phyloP scores from a whole-genome alignment of 2,888 invertebrate genomes.

The Drosophila kanekoi region DNA sequence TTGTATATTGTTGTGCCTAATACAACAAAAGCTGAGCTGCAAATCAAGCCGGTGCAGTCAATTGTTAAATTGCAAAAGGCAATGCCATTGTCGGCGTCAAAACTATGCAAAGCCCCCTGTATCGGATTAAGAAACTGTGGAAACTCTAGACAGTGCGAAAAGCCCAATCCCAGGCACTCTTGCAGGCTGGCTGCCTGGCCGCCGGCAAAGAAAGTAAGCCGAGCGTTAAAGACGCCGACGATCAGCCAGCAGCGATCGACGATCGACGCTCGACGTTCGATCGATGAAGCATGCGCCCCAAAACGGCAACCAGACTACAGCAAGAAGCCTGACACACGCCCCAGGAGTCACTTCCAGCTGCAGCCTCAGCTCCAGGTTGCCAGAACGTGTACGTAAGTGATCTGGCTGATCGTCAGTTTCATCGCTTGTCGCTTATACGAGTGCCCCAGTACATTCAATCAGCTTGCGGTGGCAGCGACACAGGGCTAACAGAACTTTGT shows the following conservation, averaged over 20 bases:
- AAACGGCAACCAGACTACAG: constrained; percentile 27
- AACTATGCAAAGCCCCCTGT: constrained; percentile 43
- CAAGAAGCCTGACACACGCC: constrained; percentile 50
- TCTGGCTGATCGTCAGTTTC: constrained; percentile 33
- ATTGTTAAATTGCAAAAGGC: constrained; percentile 84
- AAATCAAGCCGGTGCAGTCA: constrained; percentile 70
- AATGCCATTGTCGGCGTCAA: constrained; percentile 80
- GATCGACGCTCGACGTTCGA: constrained; percentile 9
- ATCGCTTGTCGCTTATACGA: constrained; percentile 26
- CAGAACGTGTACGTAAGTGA: constrained; percentile 46
- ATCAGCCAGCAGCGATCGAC: constrained; percentile 17
- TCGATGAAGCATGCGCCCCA: constrained; percentile 40
- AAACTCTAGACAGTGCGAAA: constrained; percentile 54
- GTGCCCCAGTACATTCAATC: constrained; percentile 38
- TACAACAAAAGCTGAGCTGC: constrained; percentile 27
- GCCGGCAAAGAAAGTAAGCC: constrained; percentile 29
- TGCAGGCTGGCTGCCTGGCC: constrained; percentile 9
- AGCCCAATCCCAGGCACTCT: constrained; percentile 49
- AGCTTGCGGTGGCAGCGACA: constrained; percentile 60
- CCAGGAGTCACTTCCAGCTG: constrained; percentile 3
- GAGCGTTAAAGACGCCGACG: constrained; percentile 59
- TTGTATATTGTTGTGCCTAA: constrained; percentile 5
- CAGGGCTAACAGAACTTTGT: constrained; percentile 53
- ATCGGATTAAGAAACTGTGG: constrained; percentile 44
- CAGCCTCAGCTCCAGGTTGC: constrained; percentile 4